Evolutionary conservation across 2,797 vertebrate genomes (phyloP), one percentile per base, ranked within the genome.

Genomic region (Glyptemys insculpta): DNA sequence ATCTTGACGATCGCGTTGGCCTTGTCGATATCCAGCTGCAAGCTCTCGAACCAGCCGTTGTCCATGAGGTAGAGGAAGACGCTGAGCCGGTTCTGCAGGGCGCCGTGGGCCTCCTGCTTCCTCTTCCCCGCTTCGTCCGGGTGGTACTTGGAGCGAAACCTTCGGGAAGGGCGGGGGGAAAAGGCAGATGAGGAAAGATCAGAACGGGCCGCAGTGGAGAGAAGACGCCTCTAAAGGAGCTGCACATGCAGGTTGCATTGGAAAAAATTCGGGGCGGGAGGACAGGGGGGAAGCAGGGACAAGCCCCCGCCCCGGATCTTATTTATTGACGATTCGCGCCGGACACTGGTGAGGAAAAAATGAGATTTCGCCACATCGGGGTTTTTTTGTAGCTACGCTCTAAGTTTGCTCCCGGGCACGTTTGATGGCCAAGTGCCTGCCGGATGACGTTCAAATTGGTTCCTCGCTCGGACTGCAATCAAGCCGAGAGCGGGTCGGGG

Each of bases 61-160:
- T 99, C 99, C 98, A 99, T 98, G 90, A 99, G 98, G 94, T 98
- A 99, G 84, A 98, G 94, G 96, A 99, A 99, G 72, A 99, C 99
- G 41, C 97, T 98, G 54, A 99, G 97, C 1, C 99, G 98, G 96
- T 99, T 99, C 93, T 98, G 98, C 80, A 99, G 98, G 83, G 98
- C 98, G n/a, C 98, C 97, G 80, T 98, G 98, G 85, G 98, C 98
- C 92, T 99, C 99, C 49, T 98, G 98, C 91, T 99, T 99, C 2
- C 99, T 98, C 41, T 98, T 98, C 11, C 98, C 99, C 62, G 99
- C 98, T 96, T 99, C 99, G 37, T 99, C 99, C 2, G 99, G 99
- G 95, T 99, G 99, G 94, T 99, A 99, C 96, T 99, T 99, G 74
- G 99, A 99, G 68, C 99, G 99, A 97, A 99, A 99, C 99, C 99